Conservation (phyloP, 2,797 vertebrate species). For the Poecilia velifera region DNA sequence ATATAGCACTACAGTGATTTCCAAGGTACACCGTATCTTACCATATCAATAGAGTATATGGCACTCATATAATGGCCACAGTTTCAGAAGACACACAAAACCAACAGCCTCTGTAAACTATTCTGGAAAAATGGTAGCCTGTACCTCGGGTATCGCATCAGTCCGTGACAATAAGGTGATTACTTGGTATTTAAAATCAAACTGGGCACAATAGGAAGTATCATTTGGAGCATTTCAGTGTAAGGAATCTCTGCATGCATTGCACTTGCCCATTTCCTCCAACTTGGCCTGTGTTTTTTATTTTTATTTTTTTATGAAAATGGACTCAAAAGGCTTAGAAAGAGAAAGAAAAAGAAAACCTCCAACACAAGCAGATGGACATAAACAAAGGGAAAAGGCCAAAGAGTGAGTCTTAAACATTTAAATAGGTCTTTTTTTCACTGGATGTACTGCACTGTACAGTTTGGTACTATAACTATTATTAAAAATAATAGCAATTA, state of each 20-base stretch:
- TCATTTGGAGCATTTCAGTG: slow-evolving; percentile 67
- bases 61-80: slow-evolving; percentile 87
- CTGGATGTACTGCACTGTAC: slow-evolving; percentile 80
- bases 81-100: slow-evolving; percentile 87
- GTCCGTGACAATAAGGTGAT: slow-evolving; percentile 76
- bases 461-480: slow-evolving; percentile 81
- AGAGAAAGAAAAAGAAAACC: slow-evolving; percentile 21
- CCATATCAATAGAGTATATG: slow-evolving; percentile 86
- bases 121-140: slow-evolving; percentile 70
- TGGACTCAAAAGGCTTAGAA: slow-evolving; percentile 44
- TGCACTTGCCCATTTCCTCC: slow-evolving; percentile 82
- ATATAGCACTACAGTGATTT: slow-evolving; percentile 89
- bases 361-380: slow-evolving; percentile 67
- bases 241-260: slow-evolving; percentile 85
- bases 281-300: slow-evolving; percentile 69
- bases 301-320: slow-evolving; percentile 48
- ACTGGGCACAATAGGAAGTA: slow-evolving; percentile 73
- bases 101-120: slow-evolving; percentile 86
- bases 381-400: slow-evolving; percentile 58
- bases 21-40: slow-evolving; percentile 88
- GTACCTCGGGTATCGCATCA: slow-evolving; percentile 70
- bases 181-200: slow-evolving; percentile 75
- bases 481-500: background rate
- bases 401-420: slow-evolving; percentile 76
- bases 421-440: slow-evolving; percentile 73